These are phyloP conservation scores for Cerastis rubricosa DNA, from an alignment of 2,888 invertebrate species.

Conservation along the genomic window DNA sequence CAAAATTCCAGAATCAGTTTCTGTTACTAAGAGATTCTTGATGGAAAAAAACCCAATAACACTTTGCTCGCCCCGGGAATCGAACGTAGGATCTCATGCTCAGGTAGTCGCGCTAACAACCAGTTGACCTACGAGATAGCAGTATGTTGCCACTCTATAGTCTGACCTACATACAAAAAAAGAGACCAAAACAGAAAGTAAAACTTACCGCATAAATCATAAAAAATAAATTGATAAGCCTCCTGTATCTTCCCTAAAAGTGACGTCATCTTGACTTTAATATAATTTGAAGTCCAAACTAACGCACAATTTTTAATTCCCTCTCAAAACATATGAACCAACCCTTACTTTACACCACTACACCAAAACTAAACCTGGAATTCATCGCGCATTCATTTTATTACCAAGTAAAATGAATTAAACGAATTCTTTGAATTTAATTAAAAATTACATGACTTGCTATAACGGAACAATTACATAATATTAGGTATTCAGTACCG, in stretches of 20 bases:
- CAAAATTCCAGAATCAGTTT: too few relatives aligned
- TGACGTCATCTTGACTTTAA: conserved; percentile 38
- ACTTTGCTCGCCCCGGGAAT: too few relatives aligned
- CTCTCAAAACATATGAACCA: not conserved
- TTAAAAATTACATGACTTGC: conserved; percentile 42
- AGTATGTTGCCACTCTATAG: not conserved
- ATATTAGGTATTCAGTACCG: not conserved
- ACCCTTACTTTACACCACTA: not conserved
- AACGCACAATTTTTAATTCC: not conserved
- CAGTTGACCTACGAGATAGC: too few relatives aligned
- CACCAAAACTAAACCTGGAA: conserved; percentile 26
- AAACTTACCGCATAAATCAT: conserved; percentile 67
- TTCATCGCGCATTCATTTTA: conserved; percentile 29
- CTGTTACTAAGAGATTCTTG: too few relatives aligned
- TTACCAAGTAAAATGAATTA: conserved; percentile 20
- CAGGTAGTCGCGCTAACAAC: too few relatives aligned
- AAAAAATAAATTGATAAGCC: conserved; percentile 60
- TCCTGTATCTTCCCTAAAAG: conserved; percentile 35
- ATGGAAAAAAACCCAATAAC: too few relatives aligned
- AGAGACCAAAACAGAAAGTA: not conserved
- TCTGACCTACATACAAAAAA: not conserved
- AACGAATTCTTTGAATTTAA: conserved; percentile 20
- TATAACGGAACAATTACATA: not conserved
- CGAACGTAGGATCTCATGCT: too few relatives aligned
- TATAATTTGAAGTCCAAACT: not conserved